Conservation (phyloP, 2,888 invertebrate genomes). For the Choristoneura rosaceana region DNA sequence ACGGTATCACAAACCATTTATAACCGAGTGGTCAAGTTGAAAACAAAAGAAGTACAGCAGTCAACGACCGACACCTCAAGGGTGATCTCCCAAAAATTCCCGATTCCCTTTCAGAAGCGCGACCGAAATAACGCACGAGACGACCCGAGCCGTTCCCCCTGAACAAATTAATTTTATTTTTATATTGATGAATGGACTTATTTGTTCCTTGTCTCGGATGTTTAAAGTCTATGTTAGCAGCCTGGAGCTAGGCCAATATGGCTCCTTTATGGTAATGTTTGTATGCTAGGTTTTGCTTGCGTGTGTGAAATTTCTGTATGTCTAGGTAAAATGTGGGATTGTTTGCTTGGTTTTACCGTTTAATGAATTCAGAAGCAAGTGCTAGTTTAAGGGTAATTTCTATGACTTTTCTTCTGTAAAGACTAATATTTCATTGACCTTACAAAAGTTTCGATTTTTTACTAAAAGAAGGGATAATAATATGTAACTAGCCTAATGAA, state of each 20-base stretch:
- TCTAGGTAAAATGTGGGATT: not conserved
- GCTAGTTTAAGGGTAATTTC: too few species aligned
- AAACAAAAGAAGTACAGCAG: constrained; percentile 79
- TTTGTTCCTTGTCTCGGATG: constrained; percentile 60
- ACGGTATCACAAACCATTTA: not conserved
- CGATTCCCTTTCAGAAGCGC: constrained; percentile 82
- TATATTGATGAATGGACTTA: constrained; percentile 79
- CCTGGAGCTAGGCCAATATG: constrained; percentile 50
- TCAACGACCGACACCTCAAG: constrained; percentile 76
- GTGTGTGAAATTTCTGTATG: not conserved
- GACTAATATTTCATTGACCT: too few species aligned
- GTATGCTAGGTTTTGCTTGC: constrained; percentile 3
- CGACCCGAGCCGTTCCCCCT: constrained; percentile 70
- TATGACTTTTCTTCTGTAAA: too few species aligned
- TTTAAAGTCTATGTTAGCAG: constrained; percentile 44
- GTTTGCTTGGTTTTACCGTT: not conserved
- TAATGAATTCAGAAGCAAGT: not conserved
- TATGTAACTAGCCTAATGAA: too few species aligned
- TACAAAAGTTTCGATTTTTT: too few species aligned
- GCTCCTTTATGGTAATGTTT: constrained; percentile 29
- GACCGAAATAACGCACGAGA: constrained; percentile 78
- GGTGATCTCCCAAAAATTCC: constrained; percentile 84
- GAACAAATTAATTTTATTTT: constrained; percentile 81
- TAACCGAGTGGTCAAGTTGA: constrained; percentile 52
- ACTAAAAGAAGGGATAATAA: too few species aligned